Evolutionary conservation across 1,140 invertebrate genomes (phyloP).

Genomic region (Panagrolaimus sp.): DNA sequence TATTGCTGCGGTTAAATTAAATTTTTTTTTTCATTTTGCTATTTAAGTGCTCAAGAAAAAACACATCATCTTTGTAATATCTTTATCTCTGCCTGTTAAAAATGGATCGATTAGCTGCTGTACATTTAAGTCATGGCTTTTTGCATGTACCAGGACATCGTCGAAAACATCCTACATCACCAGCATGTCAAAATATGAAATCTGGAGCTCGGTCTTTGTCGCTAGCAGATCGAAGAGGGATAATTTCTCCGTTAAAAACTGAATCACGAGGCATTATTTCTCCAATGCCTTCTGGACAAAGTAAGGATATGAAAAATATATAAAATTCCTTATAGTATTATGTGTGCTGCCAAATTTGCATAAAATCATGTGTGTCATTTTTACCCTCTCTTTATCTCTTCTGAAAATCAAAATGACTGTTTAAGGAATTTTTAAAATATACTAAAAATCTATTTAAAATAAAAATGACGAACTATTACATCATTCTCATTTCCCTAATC

Average conservation of each 20-base stretch:
- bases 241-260: conserved; percentile 42
- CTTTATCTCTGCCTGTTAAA: neutral
- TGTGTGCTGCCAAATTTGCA: too few relatives aligned
- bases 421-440: neutral
- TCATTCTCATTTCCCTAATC: too few relatives aligned
- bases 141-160: conserved; percentile 34
- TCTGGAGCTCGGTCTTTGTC: conserved; percentile 44
- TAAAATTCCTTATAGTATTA: too few relatives aligned
- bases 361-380: too few relatives aligned
- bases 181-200: conserved; percentile 40
- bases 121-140: conserved; percentile 50
- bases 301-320: too few relatives aligned
- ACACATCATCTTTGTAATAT: too few relatives aligned
- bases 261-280: conserved; percentile 42
- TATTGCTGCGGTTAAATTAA: neutral
- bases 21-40: neutral
- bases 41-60: too few relatives aligned
- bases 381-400: neutral
- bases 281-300: conserved; percentile 32
- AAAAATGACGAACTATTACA: too few relatives aligned
- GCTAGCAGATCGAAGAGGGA: conserved; percentile 43
- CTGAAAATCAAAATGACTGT: neutral
- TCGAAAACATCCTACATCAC: conserved; percentile 38
- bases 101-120: conserved; percentile 52
- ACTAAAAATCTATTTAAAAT: too few relatives aligned